Evolutionary conservation across 2,888 invertebrate species (phyloP), one percentile per base, ranked within the genome.

Genomic region (Sinelater perroti): DNA sequence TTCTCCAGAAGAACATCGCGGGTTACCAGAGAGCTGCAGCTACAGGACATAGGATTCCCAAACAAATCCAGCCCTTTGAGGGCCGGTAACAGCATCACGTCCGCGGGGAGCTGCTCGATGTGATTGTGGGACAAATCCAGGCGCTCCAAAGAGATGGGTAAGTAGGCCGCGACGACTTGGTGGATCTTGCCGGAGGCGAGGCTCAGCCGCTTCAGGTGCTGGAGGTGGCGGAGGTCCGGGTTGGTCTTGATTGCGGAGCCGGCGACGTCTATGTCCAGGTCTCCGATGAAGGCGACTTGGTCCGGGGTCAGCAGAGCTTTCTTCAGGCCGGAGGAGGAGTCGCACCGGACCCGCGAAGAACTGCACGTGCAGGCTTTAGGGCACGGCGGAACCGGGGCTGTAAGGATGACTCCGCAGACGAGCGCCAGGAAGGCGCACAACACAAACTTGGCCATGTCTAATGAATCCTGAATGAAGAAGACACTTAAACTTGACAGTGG

Each of bases 291-390:
- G 17, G 67, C 64, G 38, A 69, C 66, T 55, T 75, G 72, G 61
- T 75, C 75, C 7, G 56, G 55, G 18, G 70, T 65, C 10, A 68
- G 60, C 10, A 67, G 59, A 10, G 70, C 51, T 62, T 84, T 93
- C 78, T 91, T 88, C 6, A 92, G 86, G 36, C 91, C 90, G 62
- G 88, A 87, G 69, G 93, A 89, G 49, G 85, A 80, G 54, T 85
- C 83, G 72, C 86, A 87, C 60, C 84, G 83, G 72, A 89, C 88
- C n/a, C 87, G 85, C 13, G 86, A 84, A 24, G 83, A 81, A 61
- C 83, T 83, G 70, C 87, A 85, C 42, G 79, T 75, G 69, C 85
- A 84, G 64, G 78, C 73, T 47, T 81, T 78, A 10, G 85, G 85
- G 65, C 85, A 85, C 51, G 79, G 71, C 28, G 78, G 70, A 16